These are phyloP conservation scores for Thryonomys swinderianus DNA, from an alignment of 2,113 vertebrate genomes.

Conservation along the genomic window DNA sequence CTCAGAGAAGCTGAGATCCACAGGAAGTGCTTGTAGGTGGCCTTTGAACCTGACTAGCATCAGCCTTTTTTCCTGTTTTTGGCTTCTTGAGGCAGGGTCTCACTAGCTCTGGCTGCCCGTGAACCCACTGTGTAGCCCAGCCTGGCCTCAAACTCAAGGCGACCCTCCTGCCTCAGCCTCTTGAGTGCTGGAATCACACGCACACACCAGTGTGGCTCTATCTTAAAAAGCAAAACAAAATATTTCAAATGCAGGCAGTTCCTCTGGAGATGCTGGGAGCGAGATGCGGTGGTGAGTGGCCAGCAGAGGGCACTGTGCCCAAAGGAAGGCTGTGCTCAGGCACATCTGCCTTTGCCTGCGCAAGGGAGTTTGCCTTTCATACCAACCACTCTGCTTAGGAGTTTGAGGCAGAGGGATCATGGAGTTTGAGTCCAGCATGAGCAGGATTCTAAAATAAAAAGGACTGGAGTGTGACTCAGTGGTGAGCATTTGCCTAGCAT, in stretches of 20 bases:
- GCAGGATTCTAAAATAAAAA: not conserved
- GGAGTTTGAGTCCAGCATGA: not conserved
- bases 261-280: not conserved
- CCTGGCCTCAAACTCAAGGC: not conserved
- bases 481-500: not conserved
- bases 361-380: not conserved
- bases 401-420: not conserved
- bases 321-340: not conserved
- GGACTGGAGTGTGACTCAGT: not conserved
- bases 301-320: slow-evolving; percentile 54
- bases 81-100: too few species aligned
- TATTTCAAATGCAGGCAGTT: too few species aligned
- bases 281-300: rapidly evolving
- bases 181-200: not conserved
- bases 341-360: not conserved
- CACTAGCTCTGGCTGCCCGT: not conserved
- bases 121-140: not conserved
- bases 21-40: not conserved
- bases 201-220: too few species aligned
- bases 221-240: not conserved
- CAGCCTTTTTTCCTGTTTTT: too few species aligned
- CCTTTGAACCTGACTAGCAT: not conserved
- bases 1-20: not conserved
- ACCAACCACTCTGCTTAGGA: not conserved
- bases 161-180: not conserved